Conservation (phyloP, 2,797 vertebrate genomes). For the Lagodon rhomboides region DNA sequence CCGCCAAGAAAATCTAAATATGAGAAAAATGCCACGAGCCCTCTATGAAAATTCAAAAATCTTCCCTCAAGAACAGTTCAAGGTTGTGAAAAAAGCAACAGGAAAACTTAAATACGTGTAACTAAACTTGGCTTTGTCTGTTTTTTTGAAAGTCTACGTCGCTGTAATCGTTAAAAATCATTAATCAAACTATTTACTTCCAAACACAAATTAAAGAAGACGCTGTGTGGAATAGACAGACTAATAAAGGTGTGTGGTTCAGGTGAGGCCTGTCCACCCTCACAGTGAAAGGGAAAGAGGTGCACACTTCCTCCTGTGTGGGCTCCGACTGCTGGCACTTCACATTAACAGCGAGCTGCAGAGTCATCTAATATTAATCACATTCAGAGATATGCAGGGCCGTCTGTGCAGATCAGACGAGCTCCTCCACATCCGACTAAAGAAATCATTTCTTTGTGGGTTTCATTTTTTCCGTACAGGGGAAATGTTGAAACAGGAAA, state of each 20-base stretch:
- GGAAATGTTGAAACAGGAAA: background rate
- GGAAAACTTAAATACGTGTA: no score
- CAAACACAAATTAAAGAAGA: no score
- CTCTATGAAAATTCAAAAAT: no score
- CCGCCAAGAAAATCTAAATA: no score
- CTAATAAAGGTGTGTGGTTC: background rate
- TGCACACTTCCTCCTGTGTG: background rate
- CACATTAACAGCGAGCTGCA: background rate
- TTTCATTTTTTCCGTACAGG: background rate
- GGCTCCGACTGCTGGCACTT: background rate
- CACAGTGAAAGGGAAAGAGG: background rate
- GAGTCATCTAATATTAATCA: background rate
- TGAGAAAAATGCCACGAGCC: no score
- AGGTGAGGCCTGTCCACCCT: background rate
- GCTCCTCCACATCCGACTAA: background rate
- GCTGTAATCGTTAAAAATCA: no score
- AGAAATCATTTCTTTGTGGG: background rate
- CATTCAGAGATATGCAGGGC: background rate
- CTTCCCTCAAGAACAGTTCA: no score
- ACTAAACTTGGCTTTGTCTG: no score
- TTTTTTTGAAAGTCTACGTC: no score
- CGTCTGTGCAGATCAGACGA: background rate
- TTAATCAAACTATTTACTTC: no score
- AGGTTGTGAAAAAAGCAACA: no score
- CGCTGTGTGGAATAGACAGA: background rate